A percentile compares a stretch with the other conserved stretches of the same genome.
Conservation (phyloP, 2,797 vertebrate species). For the Rhabdomys pumilio region DNA sequence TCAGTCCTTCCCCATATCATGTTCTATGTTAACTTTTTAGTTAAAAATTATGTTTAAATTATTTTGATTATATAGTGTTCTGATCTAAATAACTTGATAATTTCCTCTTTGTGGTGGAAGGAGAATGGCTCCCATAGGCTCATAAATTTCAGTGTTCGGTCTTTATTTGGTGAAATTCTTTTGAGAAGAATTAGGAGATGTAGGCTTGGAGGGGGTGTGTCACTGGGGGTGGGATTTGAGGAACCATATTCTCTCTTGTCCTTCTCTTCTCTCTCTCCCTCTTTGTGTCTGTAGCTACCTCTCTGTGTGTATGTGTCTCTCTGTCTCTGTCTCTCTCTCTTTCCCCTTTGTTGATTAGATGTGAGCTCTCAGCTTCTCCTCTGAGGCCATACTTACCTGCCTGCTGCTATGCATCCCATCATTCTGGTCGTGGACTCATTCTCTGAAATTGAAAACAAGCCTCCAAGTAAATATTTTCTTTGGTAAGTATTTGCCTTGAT, state of each 20-base stretch:
- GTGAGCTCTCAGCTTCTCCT: background rate
- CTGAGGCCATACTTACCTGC: accelerated
- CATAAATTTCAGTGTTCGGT: background rate
- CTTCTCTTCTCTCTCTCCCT: background rate
- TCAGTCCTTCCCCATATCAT: background rate
- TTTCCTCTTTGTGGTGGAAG: background rate
- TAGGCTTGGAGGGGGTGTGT: background rate
- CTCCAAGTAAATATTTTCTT: background rate
- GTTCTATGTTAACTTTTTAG: background rate
- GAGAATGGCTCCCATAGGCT: background rate
- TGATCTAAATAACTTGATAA: background rate
- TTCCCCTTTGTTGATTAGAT: background rate
- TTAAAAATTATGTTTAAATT: background rate
- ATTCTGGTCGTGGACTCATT: background rate
- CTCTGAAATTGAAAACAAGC: background rate
- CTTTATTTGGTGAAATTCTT: background rate
- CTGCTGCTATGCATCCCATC: background rate
- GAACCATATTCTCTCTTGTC: background rate
- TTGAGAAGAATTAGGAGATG: background rate
- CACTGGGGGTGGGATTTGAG: background rate
- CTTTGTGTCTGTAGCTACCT: background rate
- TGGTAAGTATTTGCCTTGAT: background rate
- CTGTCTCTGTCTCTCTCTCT: too few species aligned
- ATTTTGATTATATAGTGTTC: background rate
- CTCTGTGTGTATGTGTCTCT: too few species aligned